A percentile compares a stretch with the other conserved stretches of the same genome.
These are phyloP conservation scores for Agonopterix subpropinquella DNA, from an alignment of 2,888 invertebrate genomes.

Conservation along the genomic window DNA sequence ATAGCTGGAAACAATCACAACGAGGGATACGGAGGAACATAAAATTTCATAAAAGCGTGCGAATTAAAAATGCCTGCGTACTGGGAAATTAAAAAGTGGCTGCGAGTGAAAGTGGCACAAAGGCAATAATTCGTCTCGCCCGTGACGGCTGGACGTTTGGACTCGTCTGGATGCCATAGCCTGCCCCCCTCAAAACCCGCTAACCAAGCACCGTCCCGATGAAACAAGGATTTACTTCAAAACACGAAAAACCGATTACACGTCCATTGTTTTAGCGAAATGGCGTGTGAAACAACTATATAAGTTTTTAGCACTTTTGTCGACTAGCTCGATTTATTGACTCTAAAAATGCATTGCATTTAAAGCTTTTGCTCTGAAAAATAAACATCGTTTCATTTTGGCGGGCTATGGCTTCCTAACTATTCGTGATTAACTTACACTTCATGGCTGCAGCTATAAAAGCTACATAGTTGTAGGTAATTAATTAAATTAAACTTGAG, in stretches of 20 bases:
- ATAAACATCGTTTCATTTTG: neutral
- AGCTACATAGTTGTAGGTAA: no score
- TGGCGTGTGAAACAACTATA: conserved; percentile 17
- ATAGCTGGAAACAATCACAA: conserved; percentile 42
- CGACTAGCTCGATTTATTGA: conserved; percentile 52
- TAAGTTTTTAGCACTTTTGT: conserved; percentile 22
- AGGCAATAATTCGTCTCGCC: conserved; percentile 65
- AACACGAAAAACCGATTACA: conserved; percentile 61
- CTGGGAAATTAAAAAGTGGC: conserved; percentile 64
- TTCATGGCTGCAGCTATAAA: no score
- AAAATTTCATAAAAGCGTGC: conserved; percentile 62
- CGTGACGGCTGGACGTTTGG: conserved; percentile 47
- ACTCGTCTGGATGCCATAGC: conserved; percentile 40
- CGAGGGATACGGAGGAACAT: conserved; percentile 41
- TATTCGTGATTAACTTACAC: no score
- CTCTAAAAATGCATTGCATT: conserved; percentile 46
- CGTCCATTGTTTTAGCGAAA: conserved; percentile 29
- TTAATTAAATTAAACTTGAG: no score
- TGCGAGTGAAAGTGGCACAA: conserved; percentile 62
- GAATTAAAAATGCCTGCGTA: conserved; percentile 63
- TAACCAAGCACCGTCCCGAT: no score
- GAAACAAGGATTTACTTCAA: conserved; percentile 16
- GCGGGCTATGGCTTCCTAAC: no score
- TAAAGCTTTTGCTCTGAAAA: conserved; percentile 26
- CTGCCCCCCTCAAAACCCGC: neutral